phyloP scores from a whole-genome alignment of 2,113 vertebrate genomes.

The Pluvianellus socialis region DNA sequence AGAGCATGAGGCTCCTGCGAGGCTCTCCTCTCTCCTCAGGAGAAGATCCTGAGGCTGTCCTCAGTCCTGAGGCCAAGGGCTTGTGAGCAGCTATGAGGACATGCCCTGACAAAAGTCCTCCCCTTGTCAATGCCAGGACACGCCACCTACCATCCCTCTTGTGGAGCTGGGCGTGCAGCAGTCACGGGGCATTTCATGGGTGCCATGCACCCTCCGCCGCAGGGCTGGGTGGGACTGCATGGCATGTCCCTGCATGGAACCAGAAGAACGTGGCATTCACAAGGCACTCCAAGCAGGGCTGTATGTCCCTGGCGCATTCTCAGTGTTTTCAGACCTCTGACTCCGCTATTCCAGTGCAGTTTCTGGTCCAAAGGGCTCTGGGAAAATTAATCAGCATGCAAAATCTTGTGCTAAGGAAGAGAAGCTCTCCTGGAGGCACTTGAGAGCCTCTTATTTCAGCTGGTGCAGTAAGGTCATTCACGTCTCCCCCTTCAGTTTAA shows the following conservation, averaged over 20 bases:
- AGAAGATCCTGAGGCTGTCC: not conserved
- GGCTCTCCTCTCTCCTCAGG: not conserved
- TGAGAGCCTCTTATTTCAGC: not conserved
- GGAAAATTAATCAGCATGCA: not conserved
- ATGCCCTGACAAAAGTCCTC: not conserved
- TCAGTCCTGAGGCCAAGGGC: not conserved
- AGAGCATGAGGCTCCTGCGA: not conserved
- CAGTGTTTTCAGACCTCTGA: not conserved
- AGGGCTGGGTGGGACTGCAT: not conserved
- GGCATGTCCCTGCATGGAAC: not conserved
- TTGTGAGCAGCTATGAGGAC: not conserved
- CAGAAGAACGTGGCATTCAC: accelerated
- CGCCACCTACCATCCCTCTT: not conserved
- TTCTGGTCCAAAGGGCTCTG: not conserved
- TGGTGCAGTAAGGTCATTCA: not conserved
- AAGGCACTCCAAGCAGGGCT: not conserved
- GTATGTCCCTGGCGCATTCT: accelerated
- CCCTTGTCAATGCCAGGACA: not conserved
- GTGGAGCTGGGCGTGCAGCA: not conserved
- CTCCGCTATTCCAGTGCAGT: not conserved
- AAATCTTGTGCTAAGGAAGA: not conserved
- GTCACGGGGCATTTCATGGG: not conserved
- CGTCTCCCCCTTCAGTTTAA: not conserved
- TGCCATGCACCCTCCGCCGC: accelerated
- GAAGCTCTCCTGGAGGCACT: not conserved